Percentiles rank a stretch among this genome's conserved stretches.
Evolutionary conservation across 2,797 vertebrate species (phyloP).

Genomic region (Loris lydekkerianus): DNA sequence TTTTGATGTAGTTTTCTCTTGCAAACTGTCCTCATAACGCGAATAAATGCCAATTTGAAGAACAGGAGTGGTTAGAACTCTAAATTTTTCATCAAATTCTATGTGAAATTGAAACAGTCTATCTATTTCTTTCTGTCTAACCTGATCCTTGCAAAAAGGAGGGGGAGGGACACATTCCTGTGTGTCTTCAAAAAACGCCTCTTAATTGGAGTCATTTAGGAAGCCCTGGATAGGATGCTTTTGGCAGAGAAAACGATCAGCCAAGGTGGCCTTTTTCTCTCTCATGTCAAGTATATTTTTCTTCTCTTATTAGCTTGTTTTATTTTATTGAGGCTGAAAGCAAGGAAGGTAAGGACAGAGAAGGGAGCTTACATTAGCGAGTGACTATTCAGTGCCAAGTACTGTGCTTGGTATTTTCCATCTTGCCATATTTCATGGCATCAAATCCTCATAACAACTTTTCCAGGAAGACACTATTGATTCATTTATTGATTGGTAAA

Average conservation of each 20-base stretch:
- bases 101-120: conserved; percentile 74
- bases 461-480: background rate
- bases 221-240: conserved; percentile 41
- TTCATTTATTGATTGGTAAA: background rate
- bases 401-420: background rate
- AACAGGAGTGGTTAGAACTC: conserved; percentile 68
- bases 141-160: conserved; percentile 46
- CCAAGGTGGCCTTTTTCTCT: background rate
- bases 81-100: conserved; percentile 80
- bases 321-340: conserved; percentile 30
- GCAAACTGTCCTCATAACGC: conserved; percentile 75
- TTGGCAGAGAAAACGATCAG: conserved; percentile 12
- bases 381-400: background rate
- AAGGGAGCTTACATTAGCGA: background rate
- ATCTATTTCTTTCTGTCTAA: conserved; percentile 78
- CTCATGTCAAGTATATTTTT: conserved; percentile 25
- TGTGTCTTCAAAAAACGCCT: conserved; percentile 54
- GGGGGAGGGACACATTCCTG: background rate
- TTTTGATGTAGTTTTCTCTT: conserved; percentile 77
- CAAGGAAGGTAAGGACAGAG: background rate
- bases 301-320: conserved; percentile 39
- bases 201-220: conserved; percentile 74
- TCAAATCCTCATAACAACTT: background rate
- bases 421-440: background rate
- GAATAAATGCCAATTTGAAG: conserved; percentile 80